Conservation (phyloP, 2,888 invertebrate genomes). For the Rotaria macrura region DNA sequence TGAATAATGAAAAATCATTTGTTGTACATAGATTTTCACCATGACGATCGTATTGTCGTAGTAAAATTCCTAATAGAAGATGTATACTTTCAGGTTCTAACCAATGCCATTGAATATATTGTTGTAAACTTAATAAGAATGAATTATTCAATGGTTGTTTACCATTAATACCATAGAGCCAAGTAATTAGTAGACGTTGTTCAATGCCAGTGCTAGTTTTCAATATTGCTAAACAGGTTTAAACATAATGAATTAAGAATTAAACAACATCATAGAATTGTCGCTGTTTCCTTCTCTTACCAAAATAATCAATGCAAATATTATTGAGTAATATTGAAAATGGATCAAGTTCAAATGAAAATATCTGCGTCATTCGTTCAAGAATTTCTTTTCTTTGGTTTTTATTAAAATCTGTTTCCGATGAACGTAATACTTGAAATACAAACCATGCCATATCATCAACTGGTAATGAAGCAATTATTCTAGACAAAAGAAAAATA, state of each 20-base stretch:
- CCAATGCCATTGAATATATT: slow-evolving; percentile 5
- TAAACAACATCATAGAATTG: no score
- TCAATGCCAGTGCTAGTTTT: not conserved
- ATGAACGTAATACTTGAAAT: slow-evolving; percentile 16
- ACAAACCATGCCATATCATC: slow-evolving; percentile 15
- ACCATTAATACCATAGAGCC: not conserved
- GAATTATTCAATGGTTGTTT: not conserved
- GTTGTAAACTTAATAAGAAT: slow-evolving; percentile 5
- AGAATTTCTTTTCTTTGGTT: not conserved
- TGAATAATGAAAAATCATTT: not conserved
- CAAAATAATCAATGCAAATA: slow-evolving; percentile 16
- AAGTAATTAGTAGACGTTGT: not conserved
- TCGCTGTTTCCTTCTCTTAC: not conserved
- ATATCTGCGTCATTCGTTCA: not conserved
- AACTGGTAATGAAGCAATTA: not conserved
- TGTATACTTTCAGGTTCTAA: not conserved
- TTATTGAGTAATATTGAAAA: not conserved
- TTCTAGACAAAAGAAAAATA: not conserved
- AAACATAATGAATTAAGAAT: not conserved
- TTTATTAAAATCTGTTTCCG: not conserved
- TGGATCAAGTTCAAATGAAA: not conserved
- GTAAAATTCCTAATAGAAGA: not conserved
- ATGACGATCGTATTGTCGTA: not conserved
- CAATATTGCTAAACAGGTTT: not conserved
- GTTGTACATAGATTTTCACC: not conserved